Conservation (phyloP, 2,888 invertebrate species). For the Liopterus haemorrhoidalis region DNA sequence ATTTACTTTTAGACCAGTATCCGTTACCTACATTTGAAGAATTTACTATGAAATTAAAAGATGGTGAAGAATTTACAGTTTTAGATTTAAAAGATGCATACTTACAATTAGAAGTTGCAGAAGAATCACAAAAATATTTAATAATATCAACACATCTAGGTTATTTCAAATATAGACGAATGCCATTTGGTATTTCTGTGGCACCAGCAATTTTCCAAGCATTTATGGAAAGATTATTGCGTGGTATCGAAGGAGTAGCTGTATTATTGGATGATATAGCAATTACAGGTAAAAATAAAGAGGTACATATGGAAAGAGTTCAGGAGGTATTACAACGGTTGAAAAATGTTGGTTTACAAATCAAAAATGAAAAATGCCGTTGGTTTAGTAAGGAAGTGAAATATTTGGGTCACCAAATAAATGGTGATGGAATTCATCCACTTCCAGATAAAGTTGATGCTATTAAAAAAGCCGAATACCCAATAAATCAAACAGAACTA, state of each 20-base stretch:
- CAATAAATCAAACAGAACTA: conserved; percentile 27
- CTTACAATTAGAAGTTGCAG: conserved; percentile 16
- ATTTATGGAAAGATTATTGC: conserved; percentile 3
- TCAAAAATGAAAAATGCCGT: conserved; percentile 8
- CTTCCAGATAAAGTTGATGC: conserved; percentile 10
- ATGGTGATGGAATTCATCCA: conserved; percentile 15
- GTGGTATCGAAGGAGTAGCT: neutral
- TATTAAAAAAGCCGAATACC: conserved; percentile 13
- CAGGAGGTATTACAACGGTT: conserved; percentile 1
- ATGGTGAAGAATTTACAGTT: conserved; percentile 18
- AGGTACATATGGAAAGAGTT: neutral
- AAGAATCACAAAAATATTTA: conserved; percentile 12
- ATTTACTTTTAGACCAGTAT: conserved; percentile 2
- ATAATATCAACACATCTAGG: conserved; percentile 11
- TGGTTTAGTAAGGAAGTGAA: conserved; percentile 8
- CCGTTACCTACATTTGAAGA: conserved; percentile 18
- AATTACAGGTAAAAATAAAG: conserved; percentile 2
- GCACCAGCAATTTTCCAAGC: conserved; percentile 8
- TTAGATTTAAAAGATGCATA: conserved; percentile 21
- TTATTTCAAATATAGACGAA: conserved; percentile 11
- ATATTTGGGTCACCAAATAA: conserved; percentile 15
- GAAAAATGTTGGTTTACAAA: conserved; percentile 3
- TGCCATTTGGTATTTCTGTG: conserved; percentile 16
- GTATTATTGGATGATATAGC: conserved; percentile 8
- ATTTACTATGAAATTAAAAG: conserved; percentile 1